Evolutionary conservation across 2,113 vertebrate species (phyloP), one percentile per base, ranked within the genome.

Genomic region (Channa maculata): DNA sequence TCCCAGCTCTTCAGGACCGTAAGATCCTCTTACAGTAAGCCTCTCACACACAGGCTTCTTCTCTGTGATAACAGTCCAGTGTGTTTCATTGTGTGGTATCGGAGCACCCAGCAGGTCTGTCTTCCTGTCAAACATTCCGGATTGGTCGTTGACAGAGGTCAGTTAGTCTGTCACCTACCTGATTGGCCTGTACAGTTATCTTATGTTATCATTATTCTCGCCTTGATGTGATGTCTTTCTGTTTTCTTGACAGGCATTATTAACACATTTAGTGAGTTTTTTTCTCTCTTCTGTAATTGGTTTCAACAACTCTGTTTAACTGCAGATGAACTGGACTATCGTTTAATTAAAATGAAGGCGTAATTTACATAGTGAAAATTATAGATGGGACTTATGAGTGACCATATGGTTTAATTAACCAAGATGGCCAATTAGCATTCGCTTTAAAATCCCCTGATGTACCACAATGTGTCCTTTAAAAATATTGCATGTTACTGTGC

Each of bases 11-110:
- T 57, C 61, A 44, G 61, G 2, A 71, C 43, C 39, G 33, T 14
- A 12, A 54, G 48, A 79, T 72, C 67, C 14, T 79, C 76, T 82
- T 86, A 82, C 60, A 65, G 52, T 71, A 72, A 76, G 38, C 51
- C 52, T 63, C 50, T 77, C 60, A 53, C 55, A 52, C 36, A 2
- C 45, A 48, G 68, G 48, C 66, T 77, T 74, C 64, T 52, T 44
- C 67, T 12, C 10, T 74, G 0, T 57, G 49, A 48, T 75, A 79
- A 79, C 43, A 52, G 71, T 38, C 13, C 46, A 61, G 48, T 54
- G 54, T 44, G 37, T 68, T 71, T 46, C 14, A 6, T 54, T 39
- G 11, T 69, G 38, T 39, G 38, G 46, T 41, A 37, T 9, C 41
- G 3, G 46, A 61, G 55, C 14, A 10, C 41, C 60, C 4, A 65